Percentiles rank a stretch among this genome's conserved stretches.
These are phyloP conservation scores for Brachypalpus laphriformis DNA, from an alignment of 2,888 invertebrate genomes.

Conservation along the genomic window DNA sequence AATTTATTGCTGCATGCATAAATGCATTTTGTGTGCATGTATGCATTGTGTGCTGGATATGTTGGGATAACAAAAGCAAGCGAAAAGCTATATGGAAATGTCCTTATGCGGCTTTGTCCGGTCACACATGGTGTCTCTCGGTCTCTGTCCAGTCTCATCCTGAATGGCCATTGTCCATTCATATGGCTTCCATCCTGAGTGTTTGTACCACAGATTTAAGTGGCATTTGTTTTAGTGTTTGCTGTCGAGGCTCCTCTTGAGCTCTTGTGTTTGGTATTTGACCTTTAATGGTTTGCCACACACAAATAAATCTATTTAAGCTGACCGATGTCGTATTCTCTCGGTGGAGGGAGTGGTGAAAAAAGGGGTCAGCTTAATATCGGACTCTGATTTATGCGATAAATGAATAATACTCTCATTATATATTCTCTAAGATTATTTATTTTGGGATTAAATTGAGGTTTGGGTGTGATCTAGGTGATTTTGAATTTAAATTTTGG, in stretches of 20 bases:
- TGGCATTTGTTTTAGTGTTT: slow-evolving; percentile 71
- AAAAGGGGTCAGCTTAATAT: slow-evolving; percentile 66
- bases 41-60: slow-evolving; percentile 36
- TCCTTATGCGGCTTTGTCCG: slow-evolving; percentile 64
- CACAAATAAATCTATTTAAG: slow-evolving; percentile 66
- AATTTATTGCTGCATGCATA: slow-evolving; percentile 69
- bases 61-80: slow-evolving; percentile 66
- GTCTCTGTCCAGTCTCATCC: slow-evolving; percentile 31
- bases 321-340: slow-evolving; percentile 47
- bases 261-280: slow-evolving; percentile 64
- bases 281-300: slow-evolving; percentile 69
- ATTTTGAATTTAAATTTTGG: background rate
- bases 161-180: slow-evolving; percentile 70
- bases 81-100: slow-evolving; percentile 67
- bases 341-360: slow-evolving; percentile 10
- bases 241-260: slow-evolving; percentile 49
- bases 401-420: slow-evolving; percentile 66
- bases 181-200: slow-evolving; percentile 39
- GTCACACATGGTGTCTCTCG: slow-evolving; percentile 47
- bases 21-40: slow-evolving; percentile 52
- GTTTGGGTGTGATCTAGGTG: background rate
- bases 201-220: slow-evolving; percentile 70
- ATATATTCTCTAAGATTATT: slow-evolving; percentile 64
- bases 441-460: slow-evolving; percentile 55
- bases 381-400: slow-evolving; percentile 52